Conservation (phyloP, 2,797 vertebrate genomes). For the Enteromius mattozi region DNA sequence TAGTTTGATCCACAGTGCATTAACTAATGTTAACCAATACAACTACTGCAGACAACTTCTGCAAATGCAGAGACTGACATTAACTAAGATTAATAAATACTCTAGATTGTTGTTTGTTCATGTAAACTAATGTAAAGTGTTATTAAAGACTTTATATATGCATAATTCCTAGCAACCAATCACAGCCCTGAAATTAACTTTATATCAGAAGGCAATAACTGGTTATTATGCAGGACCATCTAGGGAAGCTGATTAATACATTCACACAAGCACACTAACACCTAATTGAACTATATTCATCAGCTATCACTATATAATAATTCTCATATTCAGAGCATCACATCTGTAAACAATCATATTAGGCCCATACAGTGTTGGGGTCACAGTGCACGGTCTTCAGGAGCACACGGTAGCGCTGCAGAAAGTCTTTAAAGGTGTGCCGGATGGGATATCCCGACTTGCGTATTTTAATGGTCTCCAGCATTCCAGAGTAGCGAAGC, state of each 20-base stretch:
- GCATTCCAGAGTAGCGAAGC: constrained; percentile 90
- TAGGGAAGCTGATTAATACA: neutral
- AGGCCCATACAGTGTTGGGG: constrained; percentile 71
- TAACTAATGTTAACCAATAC: neutral
- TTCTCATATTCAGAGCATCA: neutral
- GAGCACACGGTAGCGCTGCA: constrained; percentile 82
- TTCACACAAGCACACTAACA: neutral
- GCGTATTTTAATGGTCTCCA: constrained; percentile 91
- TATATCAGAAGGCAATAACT: neutral
- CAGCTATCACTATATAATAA: neutral
- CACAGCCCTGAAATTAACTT: neutral
- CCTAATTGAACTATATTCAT: neutral
- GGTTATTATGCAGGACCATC: neutral
- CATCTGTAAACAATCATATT: neutral
- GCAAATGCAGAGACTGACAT: neutral
- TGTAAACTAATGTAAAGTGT: neutral
- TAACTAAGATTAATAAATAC: neutral
- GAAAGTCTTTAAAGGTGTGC: constrained; percentile 86
- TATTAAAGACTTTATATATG: neutral
- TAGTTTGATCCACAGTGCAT: neutral
- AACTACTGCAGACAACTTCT: neutral
- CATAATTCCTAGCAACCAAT: neutral
- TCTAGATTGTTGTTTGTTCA: neutral
- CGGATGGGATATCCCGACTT: constrained; percentile 88
- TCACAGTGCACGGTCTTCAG: constrained; percentile 75